Evolutionary conservation across 2,888 invertebrate genomes (phyloP).

Genomic region (Hedya salicella): DNA sequence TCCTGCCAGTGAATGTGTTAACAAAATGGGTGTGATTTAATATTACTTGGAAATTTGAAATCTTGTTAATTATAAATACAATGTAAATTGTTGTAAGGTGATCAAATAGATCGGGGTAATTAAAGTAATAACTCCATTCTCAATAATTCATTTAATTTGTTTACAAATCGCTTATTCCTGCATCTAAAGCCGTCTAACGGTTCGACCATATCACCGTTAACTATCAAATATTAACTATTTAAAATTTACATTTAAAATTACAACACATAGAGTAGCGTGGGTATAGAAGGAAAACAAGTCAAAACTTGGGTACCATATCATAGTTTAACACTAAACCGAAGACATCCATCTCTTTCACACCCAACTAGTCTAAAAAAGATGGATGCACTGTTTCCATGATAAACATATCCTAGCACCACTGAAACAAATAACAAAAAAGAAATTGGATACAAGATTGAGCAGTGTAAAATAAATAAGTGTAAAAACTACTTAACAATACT

Average conservation of each 20-base stretch:
- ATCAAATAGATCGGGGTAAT: neutral
- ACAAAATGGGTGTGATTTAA: too few relatives aligned
- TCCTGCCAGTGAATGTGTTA: too few relatives aligned
- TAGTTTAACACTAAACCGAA: slow-evolving; percentile 38
- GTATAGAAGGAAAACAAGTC: slow-evolving; percentile 21
- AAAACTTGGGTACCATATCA: slow-evolving; percentile 11
- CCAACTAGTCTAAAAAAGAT: slow-evolving; percentile 1
- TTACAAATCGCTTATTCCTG: slow-evolving; percentile 68
- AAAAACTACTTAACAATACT: slow-evolving; percentile 66
- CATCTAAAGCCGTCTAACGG: slow-evolving; percentile 59
- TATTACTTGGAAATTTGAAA: too few relatives aligned
- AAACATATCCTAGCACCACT: slow-evolving; percentile 47
- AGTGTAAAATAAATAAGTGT: slow-evolving; percentile 66
- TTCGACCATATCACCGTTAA: slow-evolving; percentile 41
- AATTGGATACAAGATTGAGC: slow-evolving; percentile 66
- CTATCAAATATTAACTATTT: slow-evolving; percentile 40
- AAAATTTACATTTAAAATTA: slow-evolving; percentile 42
- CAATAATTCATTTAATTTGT: slow-evolving; percentile 66
- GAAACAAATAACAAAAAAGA: slow-evolving; percentile 46
- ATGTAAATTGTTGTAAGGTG: too few relatives aligned
- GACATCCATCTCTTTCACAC: slow-evolving; percentile 43
- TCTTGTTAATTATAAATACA: too few relatives aligned
- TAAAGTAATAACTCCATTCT: slow-evolving; percentile 44
- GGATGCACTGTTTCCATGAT: neutral
- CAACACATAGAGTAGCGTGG: slow-evolving; percentile 26